phyloP scores from a whole-genome alignment of 92 coral and sea anemone species.

The Desmophyllum pertusum region DNA sequence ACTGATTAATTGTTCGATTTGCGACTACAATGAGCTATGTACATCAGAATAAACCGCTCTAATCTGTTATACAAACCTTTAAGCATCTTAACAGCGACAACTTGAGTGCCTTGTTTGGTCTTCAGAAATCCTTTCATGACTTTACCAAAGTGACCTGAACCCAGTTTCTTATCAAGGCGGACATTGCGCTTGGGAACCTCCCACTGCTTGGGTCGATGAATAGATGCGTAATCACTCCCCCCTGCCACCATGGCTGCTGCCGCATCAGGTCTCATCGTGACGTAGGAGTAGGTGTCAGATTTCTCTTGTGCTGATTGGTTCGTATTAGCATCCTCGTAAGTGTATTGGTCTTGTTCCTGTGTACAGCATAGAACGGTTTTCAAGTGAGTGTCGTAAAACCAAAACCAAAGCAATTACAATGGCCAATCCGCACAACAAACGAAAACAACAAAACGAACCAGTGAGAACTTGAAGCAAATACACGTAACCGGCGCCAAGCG shows the following conservation, averaged over 20 bases:
- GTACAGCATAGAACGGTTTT: background rate
- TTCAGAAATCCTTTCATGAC: slow-evolving; percentile 81
- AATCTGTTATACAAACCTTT: slow-evolving; percentile 55
- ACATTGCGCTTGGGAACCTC: slow-evolving; percentile 88
- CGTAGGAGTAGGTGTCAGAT: slow-evolving; percentile 44
- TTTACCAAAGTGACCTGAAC: slow-evolving; percentile 90
- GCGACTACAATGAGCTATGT: background rate
- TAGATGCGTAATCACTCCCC: slow-evolving; percentile 59
- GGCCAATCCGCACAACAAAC: too few relatives aligned
- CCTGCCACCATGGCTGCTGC: slow-evolving; percentile 27
- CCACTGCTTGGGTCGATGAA: slow-evolving; percentile 65
- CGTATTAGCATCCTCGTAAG: background rate
- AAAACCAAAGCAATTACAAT: too few relatives aligned
- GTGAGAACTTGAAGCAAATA: too few relatives aligned
- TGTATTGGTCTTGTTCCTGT: background rate
- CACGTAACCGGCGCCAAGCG: too few relatives aligned
- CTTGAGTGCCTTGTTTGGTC: slow-evolving; percentile 59
- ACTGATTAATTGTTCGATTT: background rate
- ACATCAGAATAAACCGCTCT: background rate
- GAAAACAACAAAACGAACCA: too few relatives aligned
- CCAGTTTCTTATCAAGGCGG: slow-evolving; percentile 68
- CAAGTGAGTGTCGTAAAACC: too few relatives aligned
- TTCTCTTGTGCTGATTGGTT: background rate
- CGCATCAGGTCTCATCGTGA: slow-evolving; percentile 25
- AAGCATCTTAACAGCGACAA: slow-evolving; percentile 94